These are phyloP conservation scores for Adrianichthys oophorus DNA, from an alignment of 2,797 vertebrate species.

Conservation along the genomic window DNA sequence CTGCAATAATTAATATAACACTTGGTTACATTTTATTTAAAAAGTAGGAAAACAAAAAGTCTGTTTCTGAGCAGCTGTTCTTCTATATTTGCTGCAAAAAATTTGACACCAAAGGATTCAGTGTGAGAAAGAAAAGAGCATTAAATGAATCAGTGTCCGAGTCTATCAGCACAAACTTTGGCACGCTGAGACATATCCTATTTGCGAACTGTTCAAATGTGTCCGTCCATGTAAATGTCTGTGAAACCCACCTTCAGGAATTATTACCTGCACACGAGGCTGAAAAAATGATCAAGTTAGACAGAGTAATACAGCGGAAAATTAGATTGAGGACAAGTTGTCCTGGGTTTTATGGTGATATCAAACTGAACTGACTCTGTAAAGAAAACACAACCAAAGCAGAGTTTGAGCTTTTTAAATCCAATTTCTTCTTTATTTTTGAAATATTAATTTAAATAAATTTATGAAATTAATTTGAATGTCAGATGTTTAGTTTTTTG, in stretches of 20 bases:
- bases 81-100: too few species aligned
- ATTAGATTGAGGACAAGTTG: constrained; percentile 42
- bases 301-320: constrained; percentile 37
- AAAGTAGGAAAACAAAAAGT: too few species aligned
- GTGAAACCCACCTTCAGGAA: constrained; percentile 30
- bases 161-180: constrained; percentile 13
- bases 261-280: constrained; percentile 35
- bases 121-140: constrained; percentile 21
- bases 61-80: too few species aligned
- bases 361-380: constrained; percentile 6
- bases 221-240: constrained; percentile 35
- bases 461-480: too few species aligned
- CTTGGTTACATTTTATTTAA: too few species aligned
- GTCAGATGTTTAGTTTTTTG: too few species aligned
- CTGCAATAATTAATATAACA: too few species aligned
- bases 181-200: constrained; percentile 34
- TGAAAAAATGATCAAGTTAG: constrained; percentile 37
- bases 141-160: constrained; percentile 8
- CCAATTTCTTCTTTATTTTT: background rate
- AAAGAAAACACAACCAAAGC: constrained; percentile 14
- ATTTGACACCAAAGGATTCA: background rate
- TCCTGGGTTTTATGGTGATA: constrained; percentile 29
- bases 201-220: constrained; percentile 42
- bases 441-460: too few species aligned
- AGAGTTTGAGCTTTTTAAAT: background rate